Evolutionary conservation across 2,797 vertebrate species (phyloP).

Genomic region (Leptatherina wallacei): DNA sequence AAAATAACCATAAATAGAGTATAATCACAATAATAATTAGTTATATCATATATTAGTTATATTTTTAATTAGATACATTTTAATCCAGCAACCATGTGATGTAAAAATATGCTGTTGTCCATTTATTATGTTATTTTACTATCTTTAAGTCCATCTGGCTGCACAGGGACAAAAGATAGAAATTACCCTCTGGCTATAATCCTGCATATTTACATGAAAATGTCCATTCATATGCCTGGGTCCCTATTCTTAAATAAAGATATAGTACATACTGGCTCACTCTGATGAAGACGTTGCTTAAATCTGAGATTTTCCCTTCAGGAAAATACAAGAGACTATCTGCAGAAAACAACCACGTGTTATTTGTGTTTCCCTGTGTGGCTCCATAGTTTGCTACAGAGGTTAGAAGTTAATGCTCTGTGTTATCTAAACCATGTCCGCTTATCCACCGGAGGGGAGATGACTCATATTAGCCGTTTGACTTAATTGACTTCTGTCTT

Average conservation of each 20-base stretch:
- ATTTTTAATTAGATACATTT: neutral
- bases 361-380: conserved; percentile 26
- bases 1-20: neutral
- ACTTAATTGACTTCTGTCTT: conserved; percentile 10
- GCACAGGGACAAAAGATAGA: neutral
- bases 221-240: no score
- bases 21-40: neutral
- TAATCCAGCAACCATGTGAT: neutral
- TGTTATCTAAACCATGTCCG: conserved; percentile 31
- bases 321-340: neutral
- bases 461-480: conserved; percentile 34
- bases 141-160: neutral
- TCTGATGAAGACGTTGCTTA: neutral
- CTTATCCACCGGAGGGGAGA: conserved; percentile 21
- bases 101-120: neutral
- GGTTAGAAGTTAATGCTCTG: conserved; percentile 39
- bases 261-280: neutral
- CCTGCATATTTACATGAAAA: neutral
- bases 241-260: neutral
- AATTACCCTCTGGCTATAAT: neutral
- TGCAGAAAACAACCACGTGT: neutral
- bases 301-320: neutral
- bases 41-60: neutral
- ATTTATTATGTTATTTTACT: neutral
- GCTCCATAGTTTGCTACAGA: conserved; percentile 17